Conservation (phyloP, 2,888 invertebrate species). For the Macropis europaea region DNA sequence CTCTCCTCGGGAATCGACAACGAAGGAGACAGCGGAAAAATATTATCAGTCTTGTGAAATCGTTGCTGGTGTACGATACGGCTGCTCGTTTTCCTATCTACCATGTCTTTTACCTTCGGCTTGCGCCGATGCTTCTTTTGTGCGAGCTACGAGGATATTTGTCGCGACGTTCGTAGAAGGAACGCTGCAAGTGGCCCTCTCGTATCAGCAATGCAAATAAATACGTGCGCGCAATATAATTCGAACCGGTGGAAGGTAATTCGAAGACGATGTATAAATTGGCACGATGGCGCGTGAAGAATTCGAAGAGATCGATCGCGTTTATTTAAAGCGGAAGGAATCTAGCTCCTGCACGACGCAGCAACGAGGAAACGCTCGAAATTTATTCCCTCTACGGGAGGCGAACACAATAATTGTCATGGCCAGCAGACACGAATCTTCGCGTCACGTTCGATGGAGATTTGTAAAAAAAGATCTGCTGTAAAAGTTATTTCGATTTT, state of each 20-base stretch:
- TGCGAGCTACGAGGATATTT: slow-evolving; percentile 16
- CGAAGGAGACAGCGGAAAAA: neutral
- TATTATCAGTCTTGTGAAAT: neutral
- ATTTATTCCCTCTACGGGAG: slow-evolving; percentile 30
- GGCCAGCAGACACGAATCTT: too few relatives aligned
- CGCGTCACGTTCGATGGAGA: too few relatives aligned
- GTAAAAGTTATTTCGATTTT: too few relatives aligned
- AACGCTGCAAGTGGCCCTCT: slow-evolving; percentile 12
- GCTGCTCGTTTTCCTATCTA: neutral
- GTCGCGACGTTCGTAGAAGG: slow-evolving; percentile 21
- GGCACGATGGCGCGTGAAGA: slow-evolving; percentile 40
- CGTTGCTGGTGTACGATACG: too few relatives aligned
- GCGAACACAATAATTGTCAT: too few relatives aligned
- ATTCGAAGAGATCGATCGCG: slow-evolving; percentile 39
- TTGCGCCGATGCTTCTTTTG: neutral
- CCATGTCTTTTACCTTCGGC: neutral
- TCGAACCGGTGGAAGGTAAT: slow-evolving; percentile 34
- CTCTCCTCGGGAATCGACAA: neutral
- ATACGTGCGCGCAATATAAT: slow-evolving; percentile 57
- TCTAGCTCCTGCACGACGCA: neutral
- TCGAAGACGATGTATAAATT: slow-evolving; percentile 48
- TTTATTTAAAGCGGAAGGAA: slow-evolving; percentile 27
- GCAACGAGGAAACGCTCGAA: neutral
- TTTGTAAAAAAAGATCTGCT: too few relatives aligned
- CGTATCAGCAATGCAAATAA: slow-evolving; percentile 56